Percentiles rank a stretch among this genome's conserved stretches.
These are phyloP conservation scores for Phoeniculus purpureus DNA, from an alignment of 2,797 vertebrate genomes.

Conservation along the genomic window DNA sequence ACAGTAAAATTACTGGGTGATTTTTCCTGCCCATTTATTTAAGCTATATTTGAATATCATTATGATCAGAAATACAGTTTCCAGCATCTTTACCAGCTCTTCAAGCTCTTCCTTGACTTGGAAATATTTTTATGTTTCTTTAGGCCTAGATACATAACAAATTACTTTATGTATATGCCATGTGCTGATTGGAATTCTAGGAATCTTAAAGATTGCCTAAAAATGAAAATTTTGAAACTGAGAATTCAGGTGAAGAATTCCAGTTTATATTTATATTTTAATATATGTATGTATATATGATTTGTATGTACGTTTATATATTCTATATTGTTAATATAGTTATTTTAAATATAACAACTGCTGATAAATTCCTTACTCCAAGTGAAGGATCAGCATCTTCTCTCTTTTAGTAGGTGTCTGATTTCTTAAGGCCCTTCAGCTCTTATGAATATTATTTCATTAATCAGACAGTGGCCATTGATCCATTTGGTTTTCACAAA, in stretches of 20 bases:
- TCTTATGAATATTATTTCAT: neutral
- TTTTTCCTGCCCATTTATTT: conserved; percentile 8
- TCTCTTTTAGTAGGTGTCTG: neutral
- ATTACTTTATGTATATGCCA: neutral
- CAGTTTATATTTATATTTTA: neutral
- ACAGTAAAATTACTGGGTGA: neutral
- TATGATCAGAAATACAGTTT: neutral
- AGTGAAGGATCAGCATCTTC: neutral
- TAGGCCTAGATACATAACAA: neutral
- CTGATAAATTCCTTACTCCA: neutral
- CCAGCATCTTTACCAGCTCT: neutral
- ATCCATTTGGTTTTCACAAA: neutral
- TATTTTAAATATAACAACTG: neutral
- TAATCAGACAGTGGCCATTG: neutral
- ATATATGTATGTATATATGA: too few relatives aligned
- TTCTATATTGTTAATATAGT: too few relatives aligned
- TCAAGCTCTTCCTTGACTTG: neutral
- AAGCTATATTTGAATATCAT: neutral
- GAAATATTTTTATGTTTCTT: neutral
- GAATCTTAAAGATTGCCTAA: neutral
- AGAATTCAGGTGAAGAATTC: neutral
- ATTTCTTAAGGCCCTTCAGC: neutral
- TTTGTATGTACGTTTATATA: too few relatives aligned
- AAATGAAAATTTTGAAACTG: neutral
- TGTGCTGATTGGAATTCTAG: neutral